phyloP scores from a whole-genome alignment of 2,888 invertebrate species.

The Ormyrus nitidulus region DNA sequence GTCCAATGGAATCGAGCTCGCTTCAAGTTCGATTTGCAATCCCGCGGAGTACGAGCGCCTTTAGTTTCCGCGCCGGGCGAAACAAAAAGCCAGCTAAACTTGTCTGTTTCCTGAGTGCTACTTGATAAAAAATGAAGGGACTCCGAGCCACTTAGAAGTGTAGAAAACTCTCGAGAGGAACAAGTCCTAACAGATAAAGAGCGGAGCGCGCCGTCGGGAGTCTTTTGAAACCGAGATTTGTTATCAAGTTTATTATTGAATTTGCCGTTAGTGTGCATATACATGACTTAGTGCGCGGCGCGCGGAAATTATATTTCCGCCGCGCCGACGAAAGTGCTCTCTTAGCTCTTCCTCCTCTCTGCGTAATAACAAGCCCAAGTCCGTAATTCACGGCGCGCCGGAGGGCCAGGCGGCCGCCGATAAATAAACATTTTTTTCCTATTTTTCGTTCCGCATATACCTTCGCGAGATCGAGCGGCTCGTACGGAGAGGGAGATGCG shows the following conservation, averaged over 20 bases:
- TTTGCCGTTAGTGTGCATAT: not conserved
- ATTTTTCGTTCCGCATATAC: not conserved
- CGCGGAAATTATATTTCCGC: not conserved
- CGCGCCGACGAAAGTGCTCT: too few species aligned
- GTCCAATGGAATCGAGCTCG: too few species aligned
- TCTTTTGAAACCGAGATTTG: slow-evolving; percentile 7
- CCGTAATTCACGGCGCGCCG: too few species aligned
- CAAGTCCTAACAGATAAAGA: not conserved
- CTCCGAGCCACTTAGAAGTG: slow-evolving; percentile 37
- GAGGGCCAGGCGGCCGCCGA: not conserved
- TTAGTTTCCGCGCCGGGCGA: not conserved
- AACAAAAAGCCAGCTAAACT: too few species aligned
- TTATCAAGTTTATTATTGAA: slow-evolving; percentile 11
- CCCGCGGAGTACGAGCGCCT: not conserved
- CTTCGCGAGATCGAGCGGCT: not conserved
- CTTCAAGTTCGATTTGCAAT: too few species aligned
- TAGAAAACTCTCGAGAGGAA: slow-evolving; percentile 4
- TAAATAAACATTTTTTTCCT: slow-evolving; percentile 8
- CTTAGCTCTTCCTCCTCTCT: not conserved
- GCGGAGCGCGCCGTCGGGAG: not conserved
- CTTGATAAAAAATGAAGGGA: slow-evolving; percentile 27
- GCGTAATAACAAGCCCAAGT: not conserved
- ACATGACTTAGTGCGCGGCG: not conserved
- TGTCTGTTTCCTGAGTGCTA: slow-evolving; percentile 30
- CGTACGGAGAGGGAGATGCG: not conserved